These are phyloP conservation scores for Falco novaeseelandiae DNA, from an alignment of 2,797 vertebrate species.

Conservation along the genomic window DNA sequence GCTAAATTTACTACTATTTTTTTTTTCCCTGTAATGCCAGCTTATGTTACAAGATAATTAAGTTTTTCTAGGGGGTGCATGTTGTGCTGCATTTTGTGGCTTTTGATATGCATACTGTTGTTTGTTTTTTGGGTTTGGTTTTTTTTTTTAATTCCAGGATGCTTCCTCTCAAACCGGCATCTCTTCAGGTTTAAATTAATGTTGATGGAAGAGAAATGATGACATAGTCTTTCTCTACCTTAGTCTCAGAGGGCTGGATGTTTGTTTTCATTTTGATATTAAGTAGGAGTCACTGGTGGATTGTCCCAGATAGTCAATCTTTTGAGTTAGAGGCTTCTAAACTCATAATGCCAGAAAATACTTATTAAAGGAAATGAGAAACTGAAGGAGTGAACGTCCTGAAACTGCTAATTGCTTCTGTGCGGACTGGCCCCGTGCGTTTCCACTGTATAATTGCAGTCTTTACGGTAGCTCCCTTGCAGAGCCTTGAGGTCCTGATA, in stretches of 20 bases:
- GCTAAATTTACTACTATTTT: not conserved
- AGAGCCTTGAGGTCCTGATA: not conserved
- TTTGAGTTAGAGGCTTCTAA: not conserved
- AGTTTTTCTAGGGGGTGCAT: not conserved
- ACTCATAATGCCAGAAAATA: not conserved
- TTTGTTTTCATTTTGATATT: not conserved
- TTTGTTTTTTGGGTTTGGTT: not conserved
- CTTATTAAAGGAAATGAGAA: slow-evolving; percentile 13
- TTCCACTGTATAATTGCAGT: not conserved
- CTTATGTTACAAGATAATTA: not conserved
- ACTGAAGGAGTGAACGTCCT: not conserved
- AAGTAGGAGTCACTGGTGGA: slow-evolving; percentile 18
- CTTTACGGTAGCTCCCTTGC: not conserved
- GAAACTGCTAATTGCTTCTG: not conserved
- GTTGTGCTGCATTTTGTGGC: not conserved
- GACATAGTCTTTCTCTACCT: not conserved
- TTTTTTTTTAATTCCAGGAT: not conserved
- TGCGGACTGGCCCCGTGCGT: rapidly evolving
- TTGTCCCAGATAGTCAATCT: not conserved
- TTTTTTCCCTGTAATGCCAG: not conserved
- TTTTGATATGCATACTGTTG: not conserved
- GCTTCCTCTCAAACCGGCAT: not conserved
- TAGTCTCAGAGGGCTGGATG: not conserved
- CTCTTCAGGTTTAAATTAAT: not conserved
- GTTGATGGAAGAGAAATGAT: not conserved